Base-by-base conservation (phyloP, 2,113 vertebrate species). In the Tachysurus vachellii region DNA sequence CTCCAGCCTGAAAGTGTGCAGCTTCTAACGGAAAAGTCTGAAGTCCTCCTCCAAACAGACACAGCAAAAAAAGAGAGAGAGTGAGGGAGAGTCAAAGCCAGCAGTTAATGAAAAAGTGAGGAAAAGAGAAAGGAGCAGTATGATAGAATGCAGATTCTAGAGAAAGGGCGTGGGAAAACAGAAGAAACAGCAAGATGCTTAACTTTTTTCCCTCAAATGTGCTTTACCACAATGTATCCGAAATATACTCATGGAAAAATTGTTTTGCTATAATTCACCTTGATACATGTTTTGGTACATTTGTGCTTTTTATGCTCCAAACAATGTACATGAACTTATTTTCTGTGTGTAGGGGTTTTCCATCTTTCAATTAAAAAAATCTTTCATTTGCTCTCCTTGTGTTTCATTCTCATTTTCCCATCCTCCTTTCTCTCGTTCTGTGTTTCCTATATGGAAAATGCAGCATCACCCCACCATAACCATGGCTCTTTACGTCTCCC, bases 371-470 rank as follows among this genome's bases (percentile, higher is more conserved):
- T 56, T 76, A 66, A 64, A 85, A 86, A 91, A 92, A 91, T 90
- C 88, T 89, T 87, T 85, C 50, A 80, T 82, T 84, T 70, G 26
- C 80, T 87, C 89, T 87, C 89, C 89, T 88, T 81, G 17, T 80
- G 50, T 81, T 14, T 16, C 21, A 5, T 10, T 73, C 47, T 50
- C 28, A 71, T 83, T 85, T 84, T 61, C 21, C 75, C 77, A 54
- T 68, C 80, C 64, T 68, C 83, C 57, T 70, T n/a, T 83, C 57
- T 84, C 81, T 86, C 86, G 36, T 64, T 76, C 54, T 57, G 71
- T 36, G 82, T 90, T 90, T 91, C 91, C 91, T 89, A 89, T 94
- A 91, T 95, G 95, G 95, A 96, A 96, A 96, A 95, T 93, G 90
- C 88, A 92, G 92, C 94, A 94, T 95, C 94, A 94, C 91, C 19